Conservation (phyloP, 2,797 vertebrate genomes). For the Leucoraja ocellata region DNA sequence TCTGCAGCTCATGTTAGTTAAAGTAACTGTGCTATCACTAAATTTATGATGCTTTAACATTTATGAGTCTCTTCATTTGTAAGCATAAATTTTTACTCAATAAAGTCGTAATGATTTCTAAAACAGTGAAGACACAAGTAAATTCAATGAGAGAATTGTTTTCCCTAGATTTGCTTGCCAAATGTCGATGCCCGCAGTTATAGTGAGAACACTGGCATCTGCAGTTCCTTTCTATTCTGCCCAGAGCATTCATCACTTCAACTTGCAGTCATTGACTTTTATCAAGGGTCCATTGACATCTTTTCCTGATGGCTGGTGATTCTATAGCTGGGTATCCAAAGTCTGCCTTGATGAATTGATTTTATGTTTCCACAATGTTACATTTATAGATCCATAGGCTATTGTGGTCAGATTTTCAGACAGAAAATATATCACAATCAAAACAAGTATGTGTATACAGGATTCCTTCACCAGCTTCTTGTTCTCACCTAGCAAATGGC, state of each 20-base stretch:
- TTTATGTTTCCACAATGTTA: neutral
- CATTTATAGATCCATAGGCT: neutral
- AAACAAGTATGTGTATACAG: neutral
- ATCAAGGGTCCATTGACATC: neutral
- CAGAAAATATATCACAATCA: neutral
- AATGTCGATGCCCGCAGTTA: neutral
- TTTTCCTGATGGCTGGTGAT: neutral
- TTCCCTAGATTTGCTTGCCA: neutral
- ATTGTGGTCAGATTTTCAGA: neutral
- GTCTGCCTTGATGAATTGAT: neutral
- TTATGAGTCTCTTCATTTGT: neutral
- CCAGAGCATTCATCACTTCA: neutral
- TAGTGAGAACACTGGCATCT: neutral
- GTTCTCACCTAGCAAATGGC: too few species aligned
- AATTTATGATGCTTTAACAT: neutral
- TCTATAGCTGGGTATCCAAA: neutral
- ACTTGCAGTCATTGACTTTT: neutral
- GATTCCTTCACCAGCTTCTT: too few species aligned
- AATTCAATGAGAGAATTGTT: neutral
- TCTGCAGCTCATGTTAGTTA: neutral
- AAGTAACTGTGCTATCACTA: neutral
- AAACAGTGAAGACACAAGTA: neutral
- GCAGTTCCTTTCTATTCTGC: neutral
- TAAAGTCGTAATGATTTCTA: neutral
- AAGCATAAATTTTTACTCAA: neutral